These are phyloP conservation scores for Anoura caudifer DNA, from an alignment of 2,113 vertebrate genomes.

Conservation along the genomic window DNA sequence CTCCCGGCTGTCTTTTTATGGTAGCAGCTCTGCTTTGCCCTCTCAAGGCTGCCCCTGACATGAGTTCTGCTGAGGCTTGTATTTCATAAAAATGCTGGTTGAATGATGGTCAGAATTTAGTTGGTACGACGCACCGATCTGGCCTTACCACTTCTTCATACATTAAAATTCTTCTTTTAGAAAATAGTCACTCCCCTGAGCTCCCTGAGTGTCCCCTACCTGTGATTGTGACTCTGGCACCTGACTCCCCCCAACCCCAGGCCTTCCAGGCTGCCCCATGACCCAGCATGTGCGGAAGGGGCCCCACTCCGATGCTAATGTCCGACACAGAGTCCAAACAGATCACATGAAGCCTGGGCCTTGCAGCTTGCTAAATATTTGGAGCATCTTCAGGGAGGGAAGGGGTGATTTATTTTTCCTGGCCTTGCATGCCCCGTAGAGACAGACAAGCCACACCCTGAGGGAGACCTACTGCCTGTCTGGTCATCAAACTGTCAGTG, in stretches of 20 bases:
- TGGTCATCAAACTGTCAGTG: neutral
- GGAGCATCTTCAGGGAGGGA: neutral
- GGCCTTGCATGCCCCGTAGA: neutral
- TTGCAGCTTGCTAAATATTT: neutral
- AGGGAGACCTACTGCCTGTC: neutral
- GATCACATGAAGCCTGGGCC: neutral
- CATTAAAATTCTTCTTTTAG: neutral
- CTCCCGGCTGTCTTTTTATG: neutral
- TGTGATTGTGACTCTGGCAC: neutral
- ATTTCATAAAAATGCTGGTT: neutral
- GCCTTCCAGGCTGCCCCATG: neutral
- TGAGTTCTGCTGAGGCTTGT: neutral
- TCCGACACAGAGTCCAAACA: accelerated
- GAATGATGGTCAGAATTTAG: neutral
- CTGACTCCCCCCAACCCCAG: neutral
- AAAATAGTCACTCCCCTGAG: neutral
- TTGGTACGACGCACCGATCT: neutral
- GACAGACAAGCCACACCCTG: neutral
- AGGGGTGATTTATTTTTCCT: neutral
- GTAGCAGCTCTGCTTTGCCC: neutral
- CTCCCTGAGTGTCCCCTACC: neutral
- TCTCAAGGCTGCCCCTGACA: neutral
- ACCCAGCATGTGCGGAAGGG: neutral
- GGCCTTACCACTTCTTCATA: neutral
- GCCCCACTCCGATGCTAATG: neutral